phyloP scores from a whole-genome alignment of 2,888 invertebrate species.

The Andrena flavipes region DNA sequence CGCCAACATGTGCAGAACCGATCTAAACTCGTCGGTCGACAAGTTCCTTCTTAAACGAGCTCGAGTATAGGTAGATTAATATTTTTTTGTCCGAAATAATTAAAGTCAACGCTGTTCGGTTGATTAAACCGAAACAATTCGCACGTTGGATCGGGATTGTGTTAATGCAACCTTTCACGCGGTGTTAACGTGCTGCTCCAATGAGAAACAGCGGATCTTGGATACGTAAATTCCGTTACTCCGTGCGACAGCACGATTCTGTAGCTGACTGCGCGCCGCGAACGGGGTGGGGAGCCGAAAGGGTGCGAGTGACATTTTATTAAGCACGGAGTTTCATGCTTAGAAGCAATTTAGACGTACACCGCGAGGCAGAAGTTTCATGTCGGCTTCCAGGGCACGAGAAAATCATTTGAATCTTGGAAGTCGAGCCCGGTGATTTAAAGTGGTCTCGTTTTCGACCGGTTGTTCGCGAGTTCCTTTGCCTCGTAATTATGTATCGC shows the following conservation, averaged over 20 bases:
- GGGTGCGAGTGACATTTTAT: conserved; percentile 56
- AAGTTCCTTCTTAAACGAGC: too few relatives aligned
- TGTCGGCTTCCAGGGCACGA: neutral
- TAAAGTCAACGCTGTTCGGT: neutral
- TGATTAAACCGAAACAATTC: conserved; percentile 2
- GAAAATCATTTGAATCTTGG: conserved; percentile 40
- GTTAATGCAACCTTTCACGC: neutral
- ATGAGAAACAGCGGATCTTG: neutral
- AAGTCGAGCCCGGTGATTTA: conserved; percentile 30
- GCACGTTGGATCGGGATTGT: conserved; percentile 2
- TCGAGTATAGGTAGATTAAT: too few relatives aligned
- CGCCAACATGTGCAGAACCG: too few relatives aligned
- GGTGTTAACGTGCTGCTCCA: neutral
- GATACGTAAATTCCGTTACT: conserved; percentile 13
- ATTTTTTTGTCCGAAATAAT: too few relatives aligned
- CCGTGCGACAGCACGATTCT: conserved; percentile 9
- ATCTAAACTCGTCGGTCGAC: too few relatives aligned
- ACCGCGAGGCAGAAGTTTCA: conserved; percentile 28
- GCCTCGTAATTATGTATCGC: conserved; percentile 21
- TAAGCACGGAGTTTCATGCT: conserved; percentile 53
- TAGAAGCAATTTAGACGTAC: conserved; percentile 48
- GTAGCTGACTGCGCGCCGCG: conserved; percentile 34
- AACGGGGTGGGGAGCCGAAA: conserved; percentile 16
- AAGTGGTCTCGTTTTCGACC: conserved; percentile 29
- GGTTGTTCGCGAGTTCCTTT: conserved; percentile 6